Percentiles rank a stretch among this genome's conserved stretches.
Evolutionary conservation across 2,797 vertebrate genomes (phyloP).

Genomic region (Arrhamphus sclerolepis): DNA sequence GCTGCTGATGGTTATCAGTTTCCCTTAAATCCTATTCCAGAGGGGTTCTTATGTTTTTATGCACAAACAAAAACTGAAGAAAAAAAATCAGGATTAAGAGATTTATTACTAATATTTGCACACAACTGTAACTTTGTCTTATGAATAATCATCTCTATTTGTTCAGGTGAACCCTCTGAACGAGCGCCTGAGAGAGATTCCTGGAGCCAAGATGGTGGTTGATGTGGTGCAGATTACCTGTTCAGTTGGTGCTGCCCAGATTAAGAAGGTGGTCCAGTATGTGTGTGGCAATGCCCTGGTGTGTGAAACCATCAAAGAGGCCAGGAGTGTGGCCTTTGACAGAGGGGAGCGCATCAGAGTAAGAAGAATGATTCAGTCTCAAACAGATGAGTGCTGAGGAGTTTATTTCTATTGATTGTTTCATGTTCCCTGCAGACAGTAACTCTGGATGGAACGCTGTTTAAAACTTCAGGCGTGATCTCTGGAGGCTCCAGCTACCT

Average conservation of each 20-base stretch:
- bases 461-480: slow-evolving; percentile 92
- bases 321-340: slow-evolving; percentile 86
- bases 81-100: too few species aligned
- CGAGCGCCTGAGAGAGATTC: slow-evolving; percentile 88
- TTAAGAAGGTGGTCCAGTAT: slow-evolving; percentile 91
- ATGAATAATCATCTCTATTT: not conserved
- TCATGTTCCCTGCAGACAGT: slow-evolving; percentile 81
- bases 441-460: slow-evolving; percentile 92
- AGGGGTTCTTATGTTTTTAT: too few species aligned
- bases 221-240: slow-evolving; percentile 87
- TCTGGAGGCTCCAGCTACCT: slow-evolving; percentile 93
- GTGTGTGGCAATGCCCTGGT: slow-evolving; percentile 91
- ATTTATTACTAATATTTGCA: too few species aligned
- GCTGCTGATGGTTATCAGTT: too few species aligned
- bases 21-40: too few species aligned
- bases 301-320: slow-evolving; percentile 91
- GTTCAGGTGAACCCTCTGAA: slow-evolving; percentile 88
- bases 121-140: not conserved
- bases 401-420: not conserved
- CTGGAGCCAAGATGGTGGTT: slow-evolving; percentile 88
- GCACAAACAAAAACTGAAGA: too few species aligned
- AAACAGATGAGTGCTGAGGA: not conserved
- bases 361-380: too few species aligned
- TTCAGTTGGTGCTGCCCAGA: slow-evolving; percentile 47
- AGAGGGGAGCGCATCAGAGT: slow-evolving; percentile 86